A percentile compares a stretch with the other conserved stretches of the same genome.
Conservation (phyloP, 2,888 invertebrate species). For the Muschampia plurimacula region DNA sequence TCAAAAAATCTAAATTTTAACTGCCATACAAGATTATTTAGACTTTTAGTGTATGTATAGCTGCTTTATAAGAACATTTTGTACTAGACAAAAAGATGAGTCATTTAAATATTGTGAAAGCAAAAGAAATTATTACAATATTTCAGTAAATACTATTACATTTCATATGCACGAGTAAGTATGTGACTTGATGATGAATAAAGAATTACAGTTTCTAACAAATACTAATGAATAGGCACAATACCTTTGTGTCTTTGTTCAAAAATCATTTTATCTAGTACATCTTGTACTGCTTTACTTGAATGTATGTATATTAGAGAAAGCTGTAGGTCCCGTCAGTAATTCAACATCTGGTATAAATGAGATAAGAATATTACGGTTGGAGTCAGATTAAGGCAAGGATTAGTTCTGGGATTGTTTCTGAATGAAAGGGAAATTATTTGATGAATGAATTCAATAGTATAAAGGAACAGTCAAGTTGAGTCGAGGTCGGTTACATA, state of each 20-base stretch:
- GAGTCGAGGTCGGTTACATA: slow-evolving; percentile 25
- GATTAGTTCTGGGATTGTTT: slow-evolving; percentile 33
- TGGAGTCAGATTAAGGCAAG: slow-evolving; percentile 34
- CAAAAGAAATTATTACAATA: neutral
- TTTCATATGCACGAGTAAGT: neutral
- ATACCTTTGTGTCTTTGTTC: neutral
- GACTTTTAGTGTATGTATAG: neutral
- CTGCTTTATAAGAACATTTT: neutral
- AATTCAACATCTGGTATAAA: slow-evolving; percentile 38
- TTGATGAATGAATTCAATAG: slow-evolving; percentile 34
- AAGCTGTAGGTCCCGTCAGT: slow-evolving; percentile 5
- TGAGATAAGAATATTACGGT: slow-evolving; percentile 36
- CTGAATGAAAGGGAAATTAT: slow-evolving; percentile 32
- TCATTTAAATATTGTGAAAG: neutral
- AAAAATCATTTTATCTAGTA: slow-evolving; percentile 12
- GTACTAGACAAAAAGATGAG: slow-evolving; percentile 4
- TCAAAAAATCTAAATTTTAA: slow-evolving; percentile 46
- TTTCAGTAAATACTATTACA: neutral
- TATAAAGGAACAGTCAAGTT: slow-evolving; percentile 27
- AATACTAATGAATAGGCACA: neutral
- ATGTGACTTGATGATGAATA: neutral
- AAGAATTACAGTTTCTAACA: neutral
- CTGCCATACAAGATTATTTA: slow-evolving; percentile 65
- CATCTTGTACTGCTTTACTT: slow-evolving; percentile 13
- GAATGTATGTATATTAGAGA: slow-evolving; percentile 22